Base-by-base conservation (phyloP, 2,113 vertebrate species). In the Mohoua ochrocephala region DNA sequence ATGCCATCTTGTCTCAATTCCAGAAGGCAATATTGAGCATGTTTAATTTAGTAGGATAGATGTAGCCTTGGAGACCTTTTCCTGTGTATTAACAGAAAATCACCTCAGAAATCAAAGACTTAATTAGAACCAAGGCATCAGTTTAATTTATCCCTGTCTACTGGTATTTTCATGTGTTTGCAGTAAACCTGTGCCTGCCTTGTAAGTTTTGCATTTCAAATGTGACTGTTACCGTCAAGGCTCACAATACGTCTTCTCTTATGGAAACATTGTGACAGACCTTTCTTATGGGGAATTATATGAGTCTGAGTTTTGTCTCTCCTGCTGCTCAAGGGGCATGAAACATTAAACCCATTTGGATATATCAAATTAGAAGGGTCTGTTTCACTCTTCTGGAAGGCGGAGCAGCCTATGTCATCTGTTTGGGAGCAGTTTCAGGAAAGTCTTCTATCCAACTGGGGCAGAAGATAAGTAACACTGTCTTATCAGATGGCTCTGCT, bases 41-140 rank as follows among this genome's bases (percentile, higher is more conserved):
- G 70, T 83, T 95, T 94, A 93, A 95, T 97, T 94, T 86, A 93
- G 45, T 39, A 80, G 79, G 49, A 57, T 73, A 60, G 44, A 92
- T 49, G 11, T 76, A 90, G 37, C 91, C 45, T 94, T 83, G 52
- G 59, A 90, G 82, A 54, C 50, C 24, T 93, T 94, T 94, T 67
- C 60, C 24, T 76, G 71, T 93, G 50, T 74, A 83, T 94, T 91
- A 93, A 59, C 59, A 91, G 74, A 73, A 93, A 96, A 93, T 85
- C 74, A 90, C 57, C 81, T 79, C 63, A 88, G 50, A 95, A 94
- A 94, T 94, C 84, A 91, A 90, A 88, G 50, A 15, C 67, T 87
- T 96, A 93, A 90, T 94, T 93, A 95, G 87, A 93, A 77, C 23
- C 12, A 70, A 88, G 59, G 19, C 74, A 41, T 67, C 83, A 76